Evolutionary conservation across 2,888 invertebrate genomes (phyloP), one percentile per base, ranked within the genome.

Genomic region (Caenorhabditis virilis): DNA sequence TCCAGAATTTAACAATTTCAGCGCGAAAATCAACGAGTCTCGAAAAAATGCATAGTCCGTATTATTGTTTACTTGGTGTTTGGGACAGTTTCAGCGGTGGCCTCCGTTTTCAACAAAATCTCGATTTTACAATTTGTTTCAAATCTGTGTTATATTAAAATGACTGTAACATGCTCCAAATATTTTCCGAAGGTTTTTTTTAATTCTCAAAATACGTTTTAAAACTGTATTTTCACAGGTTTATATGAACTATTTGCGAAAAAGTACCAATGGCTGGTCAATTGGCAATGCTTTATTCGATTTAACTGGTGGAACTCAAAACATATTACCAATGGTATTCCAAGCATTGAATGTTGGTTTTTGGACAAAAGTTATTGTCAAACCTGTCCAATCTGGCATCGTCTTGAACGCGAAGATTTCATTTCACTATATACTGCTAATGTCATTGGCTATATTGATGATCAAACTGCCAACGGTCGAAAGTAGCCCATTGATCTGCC

Each of bases 191-290:
- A 98, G 89, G 93, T 93, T 22, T n/a, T n/a, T n/a, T 41, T 27
- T 46, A 15, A 18, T 5, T 25, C 5, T 20, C 7, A 9, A 6
- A 30, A 9, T 30, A 30, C 6, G 7, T 30, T 30, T 30, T 9
- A 30, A 30, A 30, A 9, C 30, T 9, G 13, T 30, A n/a, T n/a
- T n/a, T n/a, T 49, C 61, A 16, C 48, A 93, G 91, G 97, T 94
- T 0, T 90, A 90, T 82, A 93, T 94, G 89, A 99, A 98, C 86
- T 98, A 91, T 86, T 89, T 89, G 79, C 88, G 98, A 64, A 93
- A 97, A 85, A 95, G 94, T 58, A 99, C 98, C 0, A 89, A 90
- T 1, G 98, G 98, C 41, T 98, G 97, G 97, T 94, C 95, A 79
- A 97, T 98, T 82, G 95, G 95, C 46, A 97, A 97, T 86, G 92